A percentile compares a stretch with the other conserved stretches of the same genome.
Conservation (phyloP, 53 echinoderm and acorn worm genomes). For the Temnopleurus reevesii region DNA sequence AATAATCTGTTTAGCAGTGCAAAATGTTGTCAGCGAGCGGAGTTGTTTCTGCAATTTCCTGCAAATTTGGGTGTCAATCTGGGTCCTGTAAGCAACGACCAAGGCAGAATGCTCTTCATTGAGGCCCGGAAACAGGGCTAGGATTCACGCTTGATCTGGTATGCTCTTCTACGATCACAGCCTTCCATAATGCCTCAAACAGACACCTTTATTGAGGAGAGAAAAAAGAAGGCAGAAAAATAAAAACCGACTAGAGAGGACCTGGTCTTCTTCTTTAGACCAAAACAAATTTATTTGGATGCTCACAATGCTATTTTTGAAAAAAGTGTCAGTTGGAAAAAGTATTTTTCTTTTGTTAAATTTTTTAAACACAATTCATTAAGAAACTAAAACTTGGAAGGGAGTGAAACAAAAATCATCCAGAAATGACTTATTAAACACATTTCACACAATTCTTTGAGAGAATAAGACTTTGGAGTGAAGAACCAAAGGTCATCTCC, state of each 20-base stretch:
- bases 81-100: not conserved
- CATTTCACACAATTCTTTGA: too few relatives aligned
- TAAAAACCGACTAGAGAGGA: not conserved
- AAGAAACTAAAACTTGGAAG: too few relatives aligned
- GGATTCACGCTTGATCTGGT: constrained; percentile 55
- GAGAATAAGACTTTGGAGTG: too few relatives aligned
- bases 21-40: constrained; percentile 1
- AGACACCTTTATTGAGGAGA: not conserved
- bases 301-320: too few relatives aligned
- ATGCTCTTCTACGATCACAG: not conserved
- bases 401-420: too few relatives aligned
- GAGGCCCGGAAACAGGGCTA: not conserved
- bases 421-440: too few relatives aligned
- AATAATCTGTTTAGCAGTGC: constrained; percentile 48
- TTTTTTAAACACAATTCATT: too few relatives aligned
- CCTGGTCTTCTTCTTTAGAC: not conserved
- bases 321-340: too few relatives aligned
- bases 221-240: not conserved
- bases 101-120: constrained; percentile 43
- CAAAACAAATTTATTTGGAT: too few relatives aligned
- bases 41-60: constrained; percentile 56
- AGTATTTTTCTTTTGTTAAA: too few relatives aligned
- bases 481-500: too few relatives aligned
- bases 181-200: constrained; percentile 5
- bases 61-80: constrained; percentile 52